Base-by-base conservation (phyloP, 2,888 invertebrate species). In the Microctonus aethiopoides region DNA sequence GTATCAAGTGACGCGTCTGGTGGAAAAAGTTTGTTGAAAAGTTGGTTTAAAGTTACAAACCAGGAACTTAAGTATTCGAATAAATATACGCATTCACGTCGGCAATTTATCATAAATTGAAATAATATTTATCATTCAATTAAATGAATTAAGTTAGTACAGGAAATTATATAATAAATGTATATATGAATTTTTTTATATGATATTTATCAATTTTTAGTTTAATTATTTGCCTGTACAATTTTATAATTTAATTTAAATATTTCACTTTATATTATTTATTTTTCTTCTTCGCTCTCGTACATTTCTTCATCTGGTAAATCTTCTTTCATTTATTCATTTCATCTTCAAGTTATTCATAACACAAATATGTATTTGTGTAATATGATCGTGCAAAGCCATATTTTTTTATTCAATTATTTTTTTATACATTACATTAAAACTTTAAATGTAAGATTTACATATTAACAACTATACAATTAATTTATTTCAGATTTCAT, bases 401-500 rank as follows among this genome's bases (percentile, higher is more conserved):
- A 63, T 56, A 54, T 62, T 26, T 56, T 68, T 57, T 36, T 46
- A 65, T 64, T 61, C 11, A 60, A 9, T 70, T 61, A 69, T 72
- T n/a, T 34, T 68, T 63, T 56, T 64, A 16, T 29, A 46, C 65
- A 66, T 62, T 32, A 51, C 66, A 61, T 67, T 74, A 68, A 63
- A 74, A 60, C 67, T 70, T 59, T 36, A 26, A 51, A 62, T 52
- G 26, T 71, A 64, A 62, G 69, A 73, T 72, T 73, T 67, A 74
- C 74, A 74, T 71, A 69, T 73, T 67, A 71, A 74, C 64, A 70
- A 69, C 68, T 67, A 68, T 71, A 73, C 72, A 67, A 71, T 69
- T 68, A 67, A 65, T 61, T 65, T 60, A 52, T 64, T 61, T 52
- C 52, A 62, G 65, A 59, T 69, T 36, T 26, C 57, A 52, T 60